Evolutionary conservation across 2,113 vertebrate species (phyloP), one percentile per base, ranked within the genome.

Genomic region (Actenoides lindsayi): DNA sequence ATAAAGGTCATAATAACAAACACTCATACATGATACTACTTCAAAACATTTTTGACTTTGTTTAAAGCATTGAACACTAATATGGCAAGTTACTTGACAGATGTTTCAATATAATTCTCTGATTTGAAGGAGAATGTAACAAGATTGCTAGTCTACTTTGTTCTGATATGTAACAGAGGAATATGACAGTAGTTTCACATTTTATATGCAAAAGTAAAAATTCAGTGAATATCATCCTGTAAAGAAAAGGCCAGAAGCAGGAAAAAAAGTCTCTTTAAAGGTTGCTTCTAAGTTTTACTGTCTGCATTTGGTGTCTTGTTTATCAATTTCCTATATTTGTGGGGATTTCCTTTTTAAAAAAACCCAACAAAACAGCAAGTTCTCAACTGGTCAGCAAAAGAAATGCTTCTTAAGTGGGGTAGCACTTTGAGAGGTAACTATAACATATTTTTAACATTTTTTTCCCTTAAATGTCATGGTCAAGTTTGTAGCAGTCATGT

Each of bases 371-470:
- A 81, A 56, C 31, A 53, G 48, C 21, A 86, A 15, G 3, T 90
- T 93, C 48, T 93, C 53, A 87, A n/a, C 23, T 83, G 16, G 30
- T 83, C 71, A 95, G 57, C n/a, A 89, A 92, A 96, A 85, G 5
- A 71, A 73, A 41, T 16, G 51, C 5, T 39, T 65, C 17, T 74
- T 42, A 37, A 84, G 33, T 83, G 14, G 62, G 5, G 28, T 87
- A 89, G 20, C 20, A 65, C 8, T 39, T 8, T 28, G 57, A 90
- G 28, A 31, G 31, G 25, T 20, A 83, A 16, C 19, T 62, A 3
- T 7, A 78, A 63, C 3, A 10, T 13, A 19, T 31, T 39, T 69
- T 75, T 75, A 80, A 53, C 9, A 16, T 80, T 87, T 86, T 83
- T 89, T 31, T 9, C 4, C 33, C 65, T 84, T 77, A 90, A 92